phyloP scores from a whole-genome alignment of 2,888 invertebrate genomes.

The Xanthorhoe designata region DNA sequence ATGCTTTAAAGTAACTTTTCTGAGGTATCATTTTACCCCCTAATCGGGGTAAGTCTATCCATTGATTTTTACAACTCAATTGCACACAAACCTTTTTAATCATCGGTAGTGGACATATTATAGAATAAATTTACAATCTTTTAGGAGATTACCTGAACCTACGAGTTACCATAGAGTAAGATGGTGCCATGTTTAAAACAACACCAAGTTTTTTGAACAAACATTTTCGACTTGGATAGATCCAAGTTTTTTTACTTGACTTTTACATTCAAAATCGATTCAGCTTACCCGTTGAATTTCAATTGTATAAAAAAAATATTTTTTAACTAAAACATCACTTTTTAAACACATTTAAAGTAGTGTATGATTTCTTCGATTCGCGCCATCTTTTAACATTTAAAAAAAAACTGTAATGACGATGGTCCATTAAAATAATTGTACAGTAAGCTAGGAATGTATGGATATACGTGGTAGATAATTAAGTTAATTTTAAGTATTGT shows the following conservation, averaged over 20 bases:
- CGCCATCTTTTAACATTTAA: slow-evolving; percentile 51
- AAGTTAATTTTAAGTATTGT: slow-evolving; percentile 46
- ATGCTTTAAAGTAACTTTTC: not conserved
- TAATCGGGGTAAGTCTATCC: not conserved
- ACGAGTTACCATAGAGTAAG: slow-evolving; percentile 81
- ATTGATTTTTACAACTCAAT: slow-evolving; percentile 5
- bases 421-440: slow-evolving; percentile 55
- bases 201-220: slow-evolving; percentile 21
- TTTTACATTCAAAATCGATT: not conserved
- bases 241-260: too few relatives aligned
- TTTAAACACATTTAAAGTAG: not conserved
- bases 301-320: not conserved
- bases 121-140: slow-evolving; percentile 41
- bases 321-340: slow-evolving; percentile 5
- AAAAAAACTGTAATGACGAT: slow-evolving; percentile 51
- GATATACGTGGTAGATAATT: slow-evolving; percentile 49
- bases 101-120: slow-evolving; percentile 57
- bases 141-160: slow-evolving; percentile 64
- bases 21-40: not conserved
- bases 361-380: slow-evolving; percentile 31
- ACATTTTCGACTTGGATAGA: not conserved
- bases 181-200: slow-evolving; percentile 74
- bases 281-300: not conserved
- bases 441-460: slow-evolving; percentile 55
- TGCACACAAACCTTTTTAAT: slow-evolving; percentile 39